Base-by-base conservation (phyloP, 2,113 vertebrate species). In the Syngnathoides biaculeatus region DNA sequence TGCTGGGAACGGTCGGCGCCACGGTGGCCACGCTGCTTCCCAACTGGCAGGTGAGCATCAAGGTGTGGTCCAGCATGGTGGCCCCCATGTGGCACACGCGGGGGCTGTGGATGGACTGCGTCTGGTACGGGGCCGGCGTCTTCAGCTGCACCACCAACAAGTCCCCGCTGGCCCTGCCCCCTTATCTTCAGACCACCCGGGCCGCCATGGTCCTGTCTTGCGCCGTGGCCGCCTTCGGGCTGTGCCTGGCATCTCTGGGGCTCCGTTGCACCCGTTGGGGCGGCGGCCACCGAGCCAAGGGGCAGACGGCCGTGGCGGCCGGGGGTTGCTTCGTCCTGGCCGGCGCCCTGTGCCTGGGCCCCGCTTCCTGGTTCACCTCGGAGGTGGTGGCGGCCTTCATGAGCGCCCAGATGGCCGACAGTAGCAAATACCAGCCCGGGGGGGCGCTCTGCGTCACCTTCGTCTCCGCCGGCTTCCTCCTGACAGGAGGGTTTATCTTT, bases 41-140 rank as follows among this genome's bases (percentile, higher is more conserved):
- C 65, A 95, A 92, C 92, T 99, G 97, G 97, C 95, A 94, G 80
- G 94, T 98, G 80, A 95, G 90, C 0, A 78, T 88, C 38, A 90
- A 90, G 0, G 65, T 74, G 40, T 94, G 95, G 84, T 87, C 93
- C 74, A 93, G 89, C 79, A 91, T 96, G 82, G 88, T 98, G 87
- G 94, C 93, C 0, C 93, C 95, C 20, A 85, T 94, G 8, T 92
- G 89, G 0, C 94, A 94, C 88, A 93, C 94, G 91, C 95, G 95
- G 71, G 97, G 97, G 40, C 93, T 99, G 47, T 99, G 97, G 97
- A 94, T 95, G 94, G 96, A 99, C 92, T 99, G 97, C 86, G 94
- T 95, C 0, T 98, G 95, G 94, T 93, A 94, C 88, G 95, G 94
- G 87, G 94, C 95, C 0, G 97, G 96, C 35, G 89, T 96, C 89